These are phyloP conservation scores for Cephalopachus bancanus DNA, from an alignment of 2,797 vertebrate genomes.

Conservation along the genomic window DNA sequence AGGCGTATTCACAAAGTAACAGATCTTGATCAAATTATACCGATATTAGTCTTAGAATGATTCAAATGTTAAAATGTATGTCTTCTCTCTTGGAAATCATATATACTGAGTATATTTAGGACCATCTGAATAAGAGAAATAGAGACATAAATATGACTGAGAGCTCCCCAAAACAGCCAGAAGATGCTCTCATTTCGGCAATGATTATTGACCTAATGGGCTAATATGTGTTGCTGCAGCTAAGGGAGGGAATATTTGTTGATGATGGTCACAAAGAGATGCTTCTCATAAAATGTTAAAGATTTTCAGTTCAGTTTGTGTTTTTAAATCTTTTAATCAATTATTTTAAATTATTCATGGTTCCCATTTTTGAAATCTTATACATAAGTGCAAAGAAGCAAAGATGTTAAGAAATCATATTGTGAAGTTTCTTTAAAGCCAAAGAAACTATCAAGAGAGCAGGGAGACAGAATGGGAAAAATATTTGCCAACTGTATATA, in stretches of 20 bases:
- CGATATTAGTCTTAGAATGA: neutral
- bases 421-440: too few relatives aligned
- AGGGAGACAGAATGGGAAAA: too few relatives aligned
- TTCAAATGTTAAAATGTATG: neutral
- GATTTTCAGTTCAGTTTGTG: neutral
- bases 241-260: neutral
- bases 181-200: neutral
- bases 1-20: neutral
- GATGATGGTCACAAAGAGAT: neutral
- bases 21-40: neutral
- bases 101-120: neutral
- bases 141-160: neutral
- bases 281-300: neutral
- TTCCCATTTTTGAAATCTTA: neutral
- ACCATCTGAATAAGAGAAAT: neutral
- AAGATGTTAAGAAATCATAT: neutral
- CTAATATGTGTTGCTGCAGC: neutral
- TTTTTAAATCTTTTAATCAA: neutral
- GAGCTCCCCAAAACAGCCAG: neutral
- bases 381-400: neutral
- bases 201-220: neutral
- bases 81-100: neutral
- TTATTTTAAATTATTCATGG: neutral
- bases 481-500: too few relatives aligned
- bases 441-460: too few relatives aligned